These are phyloP conservation scores for Dasysyrphus tricinctus DNA, from an alignment of 2,888 invertebrate species.

Conservation along the genomic window DNA sequence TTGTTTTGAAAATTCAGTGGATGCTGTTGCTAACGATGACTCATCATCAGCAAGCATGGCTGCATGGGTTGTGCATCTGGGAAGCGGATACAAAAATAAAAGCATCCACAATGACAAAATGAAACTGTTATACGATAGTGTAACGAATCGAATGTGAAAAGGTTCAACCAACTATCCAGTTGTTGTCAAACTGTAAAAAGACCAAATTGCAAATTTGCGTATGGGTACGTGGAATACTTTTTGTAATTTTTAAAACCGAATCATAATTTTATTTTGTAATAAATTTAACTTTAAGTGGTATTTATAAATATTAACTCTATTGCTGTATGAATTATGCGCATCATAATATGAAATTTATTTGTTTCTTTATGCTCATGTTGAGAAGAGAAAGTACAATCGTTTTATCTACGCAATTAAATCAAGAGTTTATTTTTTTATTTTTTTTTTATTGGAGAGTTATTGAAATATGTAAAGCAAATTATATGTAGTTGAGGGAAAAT, in stretches of 20 bases:
- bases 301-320: background rate
- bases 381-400: constrained; percentile 55
- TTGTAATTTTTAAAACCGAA: background rate
- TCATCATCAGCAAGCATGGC: constrained; percentile 34
- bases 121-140: constrained; percentile 63
- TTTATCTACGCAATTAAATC: constrained; percentile 45
- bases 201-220: background rate
- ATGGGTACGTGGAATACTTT: background rate
- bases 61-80: constrained; percentile 13
- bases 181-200: constrained; percentile 42
- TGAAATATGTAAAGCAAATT: constrained; percentile 38
- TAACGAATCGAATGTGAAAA: background rate
- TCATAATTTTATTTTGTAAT: constrained; percentile 4
- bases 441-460: constrained; percentile 2
- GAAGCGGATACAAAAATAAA: constrained; percentile 13
- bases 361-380: background rate
- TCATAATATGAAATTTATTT: constrained; percentile 38
- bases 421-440: constrained; percentile 14
- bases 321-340: constrained; percentile 23
- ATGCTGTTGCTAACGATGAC: constrained; percentile 72
- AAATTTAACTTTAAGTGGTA: constrained; percentile 52
- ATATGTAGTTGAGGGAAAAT: background rate
- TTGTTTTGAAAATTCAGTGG: constrained; percentile 53
- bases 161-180: constrained; percentile 7
- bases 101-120: background rate